Base-by-base conservation (phyloP, 2,888 invertebrate species). In the Tryphoninae sp. region DNA sequence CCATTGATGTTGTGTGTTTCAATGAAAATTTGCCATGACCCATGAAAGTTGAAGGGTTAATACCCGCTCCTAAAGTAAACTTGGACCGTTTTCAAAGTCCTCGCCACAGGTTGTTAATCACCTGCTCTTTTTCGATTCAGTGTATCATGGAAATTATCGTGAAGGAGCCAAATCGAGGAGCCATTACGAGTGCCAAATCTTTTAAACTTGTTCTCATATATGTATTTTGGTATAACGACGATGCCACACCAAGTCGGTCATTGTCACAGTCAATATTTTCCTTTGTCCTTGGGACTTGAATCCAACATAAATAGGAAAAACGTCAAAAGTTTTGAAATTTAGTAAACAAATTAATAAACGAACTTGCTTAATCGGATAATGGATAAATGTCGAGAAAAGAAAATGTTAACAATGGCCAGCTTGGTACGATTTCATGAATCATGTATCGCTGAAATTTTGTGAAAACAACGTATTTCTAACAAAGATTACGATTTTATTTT, bases 401-500 rank as follows among this genome's bases (percentile, higher is more conserved):
- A 33, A 33, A 33, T 0, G 33, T 33, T 33, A 1, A 33, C 33
- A 33, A 33, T 33, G 33, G 33, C 33, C 6, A 7, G 33, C 33
- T 33, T 33, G 33, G 6, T 6, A 33, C 33, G 33, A 6, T 33
- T 33, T 6, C 6, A 33, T 4, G 33, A 62, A 62, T 22, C 62
- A 26, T 51, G 62, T n/a, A 51, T 62, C 61, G 23, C 13, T 62
- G 40, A 42, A 62, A 64, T 59, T 59, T 59, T n/a, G 1, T 4
- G 58, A 23, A 22, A 64, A 55, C 19, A 13, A 61, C 8, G 3
- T 42, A 26, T 13, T 45, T 45, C 13, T 45, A 23, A 53, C 8
- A 42, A 73, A 68, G 82, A 16, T 77, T 84, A 26, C 75, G 71
- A 45, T 78, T 82, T 69, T 69, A 79, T 58, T 59, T 78, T 90